phyloP scores from a whole-genome alignment of 2,888 invertebrate species.

The Ectemnius lituratus region DNA sequence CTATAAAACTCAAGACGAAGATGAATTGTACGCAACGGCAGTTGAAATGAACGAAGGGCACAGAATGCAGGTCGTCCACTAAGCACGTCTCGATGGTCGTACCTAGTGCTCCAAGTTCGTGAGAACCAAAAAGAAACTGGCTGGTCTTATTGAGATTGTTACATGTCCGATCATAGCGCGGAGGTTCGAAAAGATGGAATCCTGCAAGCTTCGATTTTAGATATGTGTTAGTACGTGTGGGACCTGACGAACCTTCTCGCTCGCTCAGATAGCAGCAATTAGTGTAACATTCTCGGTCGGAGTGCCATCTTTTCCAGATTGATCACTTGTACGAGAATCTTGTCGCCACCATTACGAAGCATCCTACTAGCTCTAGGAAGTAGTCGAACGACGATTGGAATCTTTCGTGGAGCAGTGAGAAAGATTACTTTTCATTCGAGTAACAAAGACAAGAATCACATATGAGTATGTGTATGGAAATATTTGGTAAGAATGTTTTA shows the following conservation, averaged over 20 bases:
- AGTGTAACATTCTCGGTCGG: constrained; percentile 24
- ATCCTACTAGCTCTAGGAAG: constrained; percentile 32
- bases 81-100: constrained; percentile 21
- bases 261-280: not conserved
- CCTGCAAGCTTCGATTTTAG: no score
- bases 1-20: constrained; percentile 24
- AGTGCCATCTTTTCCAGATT: constrained; percentile 24
- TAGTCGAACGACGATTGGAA: constrained; percentile 37
- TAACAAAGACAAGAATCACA: no score
- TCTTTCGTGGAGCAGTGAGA: constrained; percentile 16
- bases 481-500: constrained; percentile 46
- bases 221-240: not conserved
- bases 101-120: constrained; percentile 29
- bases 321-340: constrained; percentile 26
- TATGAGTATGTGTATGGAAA: constrained; percentile 16
- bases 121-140: constrained; percentile 22
- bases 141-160: constrained; percentile 32
- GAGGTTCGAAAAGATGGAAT: no score
- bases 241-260: not conserved
- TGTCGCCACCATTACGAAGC: constrained; percentile 27
- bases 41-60: constrained; percentile 29
- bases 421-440: not conserved
- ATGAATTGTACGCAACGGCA: constrained; percentile 30
- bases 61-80: constrained; percentile 32
- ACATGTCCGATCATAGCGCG: not conserved